These are phyloP conservation scores for Sebastes flavidus DNA, from an alignment of 2,797 vertebrate species.

Conservation along the genomic window DNA sequence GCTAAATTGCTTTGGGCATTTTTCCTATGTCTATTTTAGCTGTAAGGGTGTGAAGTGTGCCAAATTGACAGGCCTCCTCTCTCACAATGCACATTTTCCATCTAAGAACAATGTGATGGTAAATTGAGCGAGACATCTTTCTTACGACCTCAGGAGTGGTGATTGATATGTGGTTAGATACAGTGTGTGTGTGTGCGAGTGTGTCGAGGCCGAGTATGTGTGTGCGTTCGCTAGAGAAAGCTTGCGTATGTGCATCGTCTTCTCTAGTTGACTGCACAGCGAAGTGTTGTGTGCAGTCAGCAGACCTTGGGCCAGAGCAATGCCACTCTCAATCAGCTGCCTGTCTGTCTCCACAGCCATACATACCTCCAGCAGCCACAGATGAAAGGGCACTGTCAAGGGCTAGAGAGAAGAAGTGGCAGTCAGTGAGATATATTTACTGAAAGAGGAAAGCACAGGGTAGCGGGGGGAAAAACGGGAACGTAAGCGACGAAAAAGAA, in stretches of 20 bases:
- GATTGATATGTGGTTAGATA: constrained; percentile 70
- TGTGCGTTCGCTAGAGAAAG: constrained; percentile 31
- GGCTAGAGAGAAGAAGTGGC: constrained; percentile 59
- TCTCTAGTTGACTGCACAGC: constrained; percentile 65
- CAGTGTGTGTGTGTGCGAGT: constrained; percentile 10
- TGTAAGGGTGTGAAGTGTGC: constrained; percentile 43
- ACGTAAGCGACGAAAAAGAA: neutral
- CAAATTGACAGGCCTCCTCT: constrained; percentile 65
- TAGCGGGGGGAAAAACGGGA: neutral
- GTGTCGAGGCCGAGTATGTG: neutral
- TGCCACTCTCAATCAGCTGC: constrained; percentile 82
- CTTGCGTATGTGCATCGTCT: constrained; percentile 74
- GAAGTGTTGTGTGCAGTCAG: constrained; percentile 79
- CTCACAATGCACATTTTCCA: constrained; percentile 54
- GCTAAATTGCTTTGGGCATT: constrained; percentile 44
- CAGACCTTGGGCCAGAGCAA: constrained; percentile 78
- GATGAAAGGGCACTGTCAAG: constrained; percentile 63
- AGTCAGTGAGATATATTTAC: constrained; percentile 66
- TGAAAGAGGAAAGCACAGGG: constrained; percentile 45
- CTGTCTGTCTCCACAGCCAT: constrained; percentile 68
- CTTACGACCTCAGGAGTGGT: constrained; percentile 56
- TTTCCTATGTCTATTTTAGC: constrained; percentile 57
- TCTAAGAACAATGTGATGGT: constrained; percentile 58
- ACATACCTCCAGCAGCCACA: constrained; percentile 65
- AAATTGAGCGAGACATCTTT: constrained; percentile 71